Evolutionary conservation across 1,140 invertebrate species (phyloP).

Genomic region (Bilobella aurantiaca): DNA sequence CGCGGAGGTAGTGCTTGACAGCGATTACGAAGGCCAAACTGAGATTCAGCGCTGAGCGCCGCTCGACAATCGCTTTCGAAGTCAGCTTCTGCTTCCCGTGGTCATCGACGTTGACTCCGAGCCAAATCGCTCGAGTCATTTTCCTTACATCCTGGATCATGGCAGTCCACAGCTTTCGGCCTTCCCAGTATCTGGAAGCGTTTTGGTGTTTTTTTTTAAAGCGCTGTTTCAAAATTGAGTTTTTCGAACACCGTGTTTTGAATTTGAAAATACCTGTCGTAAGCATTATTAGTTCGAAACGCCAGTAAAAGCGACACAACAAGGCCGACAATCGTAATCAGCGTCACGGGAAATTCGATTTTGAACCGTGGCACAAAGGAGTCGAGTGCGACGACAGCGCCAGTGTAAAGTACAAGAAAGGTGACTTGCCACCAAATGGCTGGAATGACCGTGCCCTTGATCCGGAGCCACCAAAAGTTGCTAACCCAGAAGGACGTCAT

Average conservation of each 20-base stretch:
- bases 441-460: background rate
- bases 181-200: slow-evolving; percentile 16
- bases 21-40: slow-evolving; percentile 10
- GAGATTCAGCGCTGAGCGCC: slow-evolving; percentile 2
- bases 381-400: slow-evolving; percentile 4
- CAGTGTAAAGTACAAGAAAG: slow-evolving; percentile 13
- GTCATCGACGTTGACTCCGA: slow-evolving; percentile 7
- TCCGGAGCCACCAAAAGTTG: background rate
- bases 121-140: slow-evolving; percentile 12
- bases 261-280: slow-evolving; percentile 20
- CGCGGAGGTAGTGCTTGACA: slow-evolving; percentile 14
- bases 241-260: no score
- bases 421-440: slow-evolving; percentile 18
- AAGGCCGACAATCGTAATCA: slow-evolving; percentile 17
- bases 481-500: background rate
- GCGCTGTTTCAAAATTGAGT: background rate
- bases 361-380: slow-evolving; percentile 3
- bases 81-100: background rate
- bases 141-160: slow-evolving; percentile 9
- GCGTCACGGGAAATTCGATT: slow-evolving; percentile 15
- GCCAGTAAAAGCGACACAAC: slow-evolving; percentile 18
- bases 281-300: slow-evolving; percentile 27
- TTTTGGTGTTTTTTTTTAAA: background rate
- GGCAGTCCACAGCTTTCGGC: slow-evolving; percentile 10
- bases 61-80: background rate